Base-by-base conservation (phyloP, 2,888 invertebrate genomes). In the Heliconius ethilla region DNA sequence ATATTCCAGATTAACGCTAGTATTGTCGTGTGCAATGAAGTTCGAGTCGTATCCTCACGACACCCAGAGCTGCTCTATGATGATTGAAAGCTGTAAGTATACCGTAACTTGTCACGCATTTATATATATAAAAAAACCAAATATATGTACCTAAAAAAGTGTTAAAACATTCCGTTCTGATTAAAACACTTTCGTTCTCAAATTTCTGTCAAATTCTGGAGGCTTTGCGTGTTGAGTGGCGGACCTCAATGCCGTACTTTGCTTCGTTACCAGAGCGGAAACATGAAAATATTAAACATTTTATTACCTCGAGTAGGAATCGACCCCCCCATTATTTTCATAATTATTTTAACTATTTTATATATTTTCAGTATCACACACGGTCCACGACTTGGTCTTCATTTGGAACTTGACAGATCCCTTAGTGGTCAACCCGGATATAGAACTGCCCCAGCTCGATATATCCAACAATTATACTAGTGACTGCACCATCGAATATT, bases 21-120 rank as follows among this genome's bases (percentile, higher is more conserved):
- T 98, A 0, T 91, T 99, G 51, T 98, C 98, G 0, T 98, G 98
- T 90, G 98, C 98, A 3, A 98, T 98, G 98, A 98, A 98, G 91
- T 98, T 98, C 84, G 98, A 98, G 87, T 96, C 98, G 0, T 98
- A 98, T 89, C 98, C 98, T 0, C 98, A 98, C 87, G 98, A 99
- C 86, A 98, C 98, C 2, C 98, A 99, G 93, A 97, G 97, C 84
- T 99, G 98, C 89, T 97, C 97, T 75, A 97, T 98, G 97, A 97
- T 98, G 97, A 98, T 98, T 79, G 98, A 98, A 94, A 98, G 98
- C 87, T 95, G 98, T 98, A 95, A 96, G 98, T 81, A 1, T 63
- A 27, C 25, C 27, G 1, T n/a, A n/a, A n/a, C n/a, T n/a, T n/a
- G n/a, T n/a, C n/a, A n/a, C n/a, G n/a, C n/a, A n/a, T n/a, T n/a